Conservation (phyloP, 2,113 vertebrate species). For the Callocephalon fimbriatum region DNA sequence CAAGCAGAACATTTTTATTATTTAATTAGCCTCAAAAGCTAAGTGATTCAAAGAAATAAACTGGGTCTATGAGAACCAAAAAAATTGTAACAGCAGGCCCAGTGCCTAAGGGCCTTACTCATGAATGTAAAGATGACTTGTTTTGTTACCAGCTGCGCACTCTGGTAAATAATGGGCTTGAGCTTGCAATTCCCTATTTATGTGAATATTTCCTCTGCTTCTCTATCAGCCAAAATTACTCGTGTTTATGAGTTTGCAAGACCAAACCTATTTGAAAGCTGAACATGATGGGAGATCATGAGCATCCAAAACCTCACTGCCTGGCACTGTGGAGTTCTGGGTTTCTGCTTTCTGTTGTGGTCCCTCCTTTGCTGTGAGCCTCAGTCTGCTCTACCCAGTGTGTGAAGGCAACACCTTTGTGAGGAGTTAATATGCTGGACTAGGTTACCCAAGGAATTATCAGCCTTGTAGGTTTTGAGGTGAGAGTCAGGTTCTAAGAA, state of each 20-base stretch:
- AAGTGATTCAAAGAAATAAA: constrained; percentile 30
- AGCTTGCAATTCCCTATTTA: neutral
- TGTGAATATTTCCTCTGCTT: neutral
- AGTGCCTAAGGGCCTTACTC: neutral
- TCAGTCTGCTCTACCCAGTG: fast-evolving
- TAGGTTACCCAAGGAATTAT: neutral
- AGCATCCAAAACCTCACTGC: neutral
- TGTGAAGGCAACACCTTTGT: neutral
- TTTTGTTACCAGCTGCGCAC: neutral
- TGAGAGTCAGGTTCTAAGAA: neutral
- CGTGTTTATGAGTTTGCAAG: neutral
- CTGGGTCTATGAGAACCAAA: neutral
- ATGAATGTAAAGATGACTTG: constrained; percentile 8
- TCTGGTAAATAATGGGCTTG: neutral
- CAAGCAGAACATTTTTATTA: constrained; percentile 41
- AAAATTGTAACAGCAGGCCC: constrained; percentile 8
- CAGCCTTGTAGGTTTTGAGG: neutral
- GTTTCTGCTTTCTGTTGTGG: neutral
- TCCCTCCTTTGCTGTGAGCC: neutral
- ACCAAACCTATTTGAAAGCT: neutral
- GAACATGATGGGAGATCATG: fast-evolving
- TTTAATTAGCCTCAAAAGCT: constrained; percentile 62
- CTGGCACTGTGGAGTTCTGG: neutral
- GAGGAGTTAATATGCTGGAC: neutral
- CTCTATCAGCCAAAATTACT: neutral